Conservation (phyloP, 2,797 vertebrate genomes). For the Otus scops region DNA sequence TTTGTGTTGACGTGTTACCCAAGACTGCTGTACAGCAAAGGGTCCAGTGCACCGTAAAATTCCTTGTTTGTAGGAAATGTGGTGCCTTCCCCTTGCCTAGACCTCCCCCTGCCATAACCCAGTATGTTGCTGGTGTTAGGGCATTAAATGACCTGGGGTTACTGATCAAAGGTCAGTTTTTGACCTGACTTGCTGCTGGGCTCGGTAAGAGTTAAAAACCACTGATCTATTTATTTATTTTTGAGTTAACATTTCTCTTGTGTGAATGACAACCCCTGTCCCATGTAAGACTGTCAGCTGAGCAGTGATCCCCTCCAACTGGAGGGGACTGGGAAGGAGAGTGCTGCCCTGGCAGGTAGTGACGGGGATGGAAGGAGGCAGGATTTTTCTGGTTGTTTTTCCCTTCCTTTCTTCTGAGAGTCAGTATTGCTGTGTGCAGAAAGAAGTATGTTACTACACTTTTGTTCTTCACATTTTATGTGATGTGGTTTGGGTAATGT, state of each 20-base stretch:
- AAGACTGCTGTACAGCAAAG: not conserved
- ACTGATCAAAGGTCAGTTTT: not conserved
- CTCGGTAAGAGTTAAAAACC: not conserved
- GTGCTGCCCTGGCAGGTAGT: not conserved
- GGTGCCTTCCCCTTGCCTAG: not conserved
- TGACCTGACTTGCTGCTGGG: not conserved
- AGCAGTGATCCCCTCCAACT: not conserved
- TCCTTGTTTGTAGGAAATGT: not conserved
- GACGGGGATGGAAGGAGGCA: not conserved
- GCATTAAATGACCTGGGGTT: not conserved
- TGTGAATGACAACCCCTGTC: not conserved
- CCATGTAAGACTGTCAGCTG: not conserved
- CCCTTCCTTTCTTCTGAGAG: not conserved
- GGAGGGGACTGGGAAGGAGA: not conserved
- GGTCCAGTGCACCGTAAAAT: not conserved
- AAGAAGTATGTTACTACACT: not conserved
- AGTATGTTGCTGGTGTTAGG: not conserved
- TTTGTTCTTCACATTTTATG: not conserved
- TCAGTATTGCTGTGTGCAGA: not conserved
- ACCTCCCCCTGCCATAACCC: not conserved
- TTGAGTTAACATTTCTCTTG: not conserved
- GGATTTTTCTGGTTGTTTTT: not conserved
- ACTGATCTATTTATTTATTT: not conserved
- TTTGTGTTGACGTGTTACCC: accelerated
- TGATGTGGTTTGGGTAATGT: not conserved